Conservation (phyloP, 2,797 vertebrate species). For the Coluber constrictor region DNA sequence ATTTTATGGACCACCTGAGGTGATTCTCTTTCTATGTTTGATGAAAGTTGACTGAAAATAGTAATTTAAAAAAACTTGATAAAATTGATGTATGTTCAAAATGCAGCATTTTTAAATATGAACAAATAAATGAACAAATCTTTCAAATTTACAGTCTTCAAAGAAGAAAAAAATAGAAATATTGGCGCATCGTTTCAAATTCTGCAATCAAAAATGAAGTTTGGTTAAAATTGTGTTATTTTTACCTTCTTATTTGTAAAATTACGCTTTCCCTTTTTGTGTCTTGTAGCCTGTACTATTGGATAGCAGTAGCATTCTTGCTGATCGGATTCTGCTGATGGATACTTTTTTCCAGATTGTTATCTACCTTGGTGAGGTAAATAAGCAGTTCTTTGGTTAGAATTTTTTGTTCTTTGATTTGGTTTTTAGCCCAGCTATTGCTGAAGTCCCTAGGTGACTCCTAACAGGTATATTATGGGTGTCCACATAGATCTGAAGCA, state of each 20-base stretch:
- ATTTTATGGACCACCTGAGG: constrained; percentile 96
- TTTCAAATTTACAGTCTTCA: neutral
- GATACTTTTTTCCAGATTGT: constrained; percentile 98
- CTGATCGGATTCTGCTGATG: constrained; percentile 94
- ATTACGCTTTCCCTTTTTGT: neutral
- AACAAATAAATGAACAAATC: neutral
- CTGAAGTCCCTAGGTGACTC: neutral
- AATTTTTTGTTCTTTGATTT: neutral
- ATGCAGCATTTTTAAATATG: neutral
- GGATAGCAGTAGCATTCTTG: constrained; percentile 96
- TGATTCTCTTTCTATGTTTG: constrained; percentile 61
- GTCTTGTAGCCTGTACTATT: constrained; percentile 87
- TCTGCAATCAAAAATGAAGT: neutral
- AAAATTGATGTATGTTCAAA: neutral
- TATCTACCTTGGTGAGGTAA: constrained; percentile 96
- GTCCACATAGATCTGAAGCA: neutral
- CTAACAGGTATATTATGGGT: neutral
- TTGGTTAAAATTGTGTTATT: neutral
- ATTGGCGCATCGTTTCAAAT: neutral
- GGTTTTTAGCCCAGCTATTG: neutral
- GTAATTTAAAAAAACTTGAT: neutral
- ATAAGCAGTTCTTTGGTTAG: rapidly evolving
- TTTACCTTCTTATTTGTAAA: neutral
- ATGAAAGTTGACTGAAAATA: neutral
- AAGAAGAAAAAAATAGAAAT: neutral